Percentiles rank a stretch among this genome's conserved stretches.
These are phyloP conservation scores for Haemorhous mexicanus DNA, from an alignment of 2,113 vertebrate species.

Conservation along the genomic window DNA sequence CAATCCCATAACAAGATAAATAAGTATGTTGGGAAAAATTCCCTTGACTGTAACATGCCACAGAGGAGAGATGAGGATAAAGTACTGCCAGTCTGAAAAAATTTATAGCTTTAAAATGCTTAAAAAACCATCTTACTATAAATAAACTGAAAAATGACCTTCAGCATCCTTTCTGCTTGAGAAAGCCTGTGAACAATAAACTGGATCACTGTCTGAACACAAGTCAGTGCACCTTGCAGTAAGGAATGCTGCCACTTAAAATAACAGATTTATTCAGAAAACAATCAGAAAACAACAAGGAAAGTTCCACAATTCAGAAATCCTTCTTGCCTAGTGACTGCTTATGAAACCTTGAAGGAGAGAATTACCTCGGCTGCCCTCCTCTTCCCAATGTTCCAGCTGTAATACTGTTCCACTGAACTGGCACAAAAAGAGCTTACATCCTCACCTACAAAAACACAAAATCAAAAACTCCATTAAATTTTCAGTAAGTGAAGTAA, in stretches of 20 bases:
- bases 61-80: not conserved
- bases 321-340: not conserved
- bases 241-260: not conserved
- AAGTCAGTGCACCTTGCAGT: not conserved
- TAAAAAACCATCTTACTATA: not conserved
- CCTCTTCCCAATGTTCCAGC: conserved; percentile 97
- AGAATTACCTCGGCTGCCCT: conserved; percentile 90
- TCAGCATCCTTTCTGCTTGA: not conserved
- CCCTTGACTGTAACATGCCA: not conserved
- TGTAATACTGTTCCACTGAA: conserved; percentile 92
- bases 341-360: not conserved
- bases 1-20: not conserved
- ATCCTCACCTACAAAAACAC: conserved; percentile 79
- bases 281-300: not conserved
- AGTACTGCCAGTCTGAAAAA: not conserved
- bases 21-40: not conserved
- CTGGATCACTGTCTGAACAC: not conserved
- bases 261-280: not conserved
- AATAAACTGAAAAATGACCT: not conserved
- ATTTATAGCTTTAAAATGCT: not conserved
- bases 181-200: not conserved
- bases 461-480: not conserved
- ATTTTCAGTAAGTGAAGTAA: not conserved
- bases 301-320: not conserved
- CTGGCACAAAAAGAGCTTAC: conserved; percentile 89